A percentile compares a stretch with the other conserved stretches of the same genome.
phyloP scores from a whole-genome alignment of 2,797 vertebrate genomes.

The Rhyacichthys aspro region DNA sequence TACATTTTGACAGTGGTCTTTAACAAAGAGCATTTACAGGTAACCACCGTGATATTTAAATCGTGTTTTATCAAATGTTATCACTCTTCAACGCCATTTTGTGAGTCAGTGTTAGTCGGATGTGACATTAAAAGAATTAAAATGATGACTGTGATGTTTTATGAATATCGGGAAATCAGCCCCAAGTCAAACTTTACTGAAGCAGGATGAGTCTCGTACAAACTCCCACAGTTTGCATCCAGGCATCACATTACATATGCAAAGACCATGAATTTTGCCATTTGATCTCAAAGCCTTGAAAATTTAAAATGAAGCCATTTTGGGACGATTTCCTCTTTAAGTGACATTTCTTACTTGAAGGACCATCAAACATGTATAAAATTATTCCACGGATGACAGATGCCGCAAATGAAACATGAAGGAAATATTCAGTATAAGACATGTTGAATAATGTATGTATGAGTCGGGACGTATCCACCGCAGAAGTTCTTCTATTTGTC shows the following conservation, averaged over 20 bases:
- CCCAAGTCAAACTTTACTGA: slow-evolving; percentile 25
- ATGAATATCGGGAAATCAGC: slow-evolving; percentile 18
- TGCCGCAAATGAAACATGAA: slow-evolving; percentile 64
- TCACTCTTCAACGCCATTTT: neutral
- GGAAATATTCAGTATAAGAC: slow-evolving; percentile 47
- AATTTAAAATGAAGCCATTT: slow-evolving; percentile 55
- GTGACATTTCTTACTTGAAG: slow-evolving; percentile 60
- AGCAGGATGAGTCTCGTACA: slow-evolving; percentile 7
- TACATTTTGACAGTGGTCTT: neutral
- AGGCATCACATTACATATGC: slow-evolving; percentile 45
- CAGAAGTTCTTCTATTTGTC: slow-evolving; percentile 21
- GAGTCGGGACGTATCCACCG: slow-evolving; percentile 24
- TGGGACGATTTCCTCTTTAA: slow-evolving; percentile 59
- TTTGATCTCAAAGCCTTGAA: slow-evolving; percentile 63
- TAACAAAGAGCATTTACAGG: no score
- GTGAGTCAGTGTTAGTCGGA: slow-evolving; percentile 11
- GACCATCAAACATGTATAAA: slow-evolving; percentile 46
- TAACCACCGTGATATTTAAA: neutral
- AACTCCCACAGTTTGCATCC: slow-evolving; percentile 11
- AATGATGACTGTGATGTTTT: slow-evolving; percentile 21
- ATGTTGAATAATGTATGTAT: slow-evolving; percentile 57
- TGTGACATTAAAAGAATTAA: slow-evolving; percentile 13
- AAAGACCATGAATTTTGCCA: slow-evolving; percentile 67
- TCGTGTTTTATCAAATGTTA: neutral
- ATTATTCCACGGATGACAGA: slow-evolving; percentile 56